phyloP scores from a whole-genome alignment of 92 coral and sea anemone species.

The Anthopleura xanthogrammica region DNA sequence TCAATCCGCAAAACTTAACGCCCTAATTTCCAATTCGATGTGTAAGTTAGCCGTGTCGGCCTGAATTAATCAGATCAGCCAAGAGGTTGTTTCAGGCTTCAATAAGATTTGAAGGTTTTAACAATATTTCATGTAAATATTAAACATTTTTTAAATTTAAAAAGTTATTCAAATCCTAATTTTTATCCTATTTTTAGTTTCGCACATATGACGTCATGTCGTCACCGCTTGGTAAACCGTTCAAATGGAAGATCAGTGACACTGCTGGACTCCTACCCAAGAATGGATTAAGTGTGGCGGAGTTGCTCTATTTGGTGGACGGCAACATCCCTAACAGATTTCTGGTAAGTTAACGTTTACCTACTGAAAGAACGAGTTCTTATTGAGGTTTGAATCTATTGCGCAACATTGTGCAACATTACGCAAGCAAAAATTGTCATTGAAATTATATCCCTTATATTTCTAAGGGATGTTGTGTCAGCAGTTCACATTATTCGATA shows the following conservation, averaged over 20 bases:
- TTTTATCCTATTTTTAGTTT: slow-evolving; percentile 20
- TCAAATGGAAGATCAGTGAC: slow-evolving; percentile 59
- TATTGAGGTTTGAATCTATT: not conserved
- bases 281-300: slow-evolving; percentile 32
- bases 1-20: no score
- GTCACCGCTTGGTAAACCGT: slow-evolving; percentile 22
- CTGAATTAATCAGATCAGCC: no score
- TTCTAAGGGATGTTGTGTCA: no score
- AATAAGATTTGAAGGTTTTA: no score
- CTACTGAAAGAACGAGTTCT: not conserved
- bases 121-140: no score
- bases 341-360: slow-evolving; percentile 24
- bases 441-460: no score
- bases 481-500: no score
- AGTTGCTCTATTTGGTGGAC: slow-evolving; percentile 39
- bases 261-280: slow-evolving; percentile 40
- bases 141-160: no score
- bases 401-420: not conserved
- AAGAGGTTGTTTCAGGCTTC: no score
- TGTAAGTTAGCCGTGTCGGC: no score
- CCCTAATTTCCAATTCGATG: no score
- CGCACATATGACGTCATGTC: slow-evolving; percentile 39
- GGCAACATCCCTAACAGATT: slow-evolving; percentile 54
- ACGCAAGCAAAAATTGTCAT: no score
- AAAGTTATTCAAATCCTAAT: not conserved